Percentiles rank a stretch among this genome's conserved stretches.
Evolutionary conservation across 2,797 vertebrate species (phyloP).

Genomic region (Pitangus sulphuratus): DNA sequence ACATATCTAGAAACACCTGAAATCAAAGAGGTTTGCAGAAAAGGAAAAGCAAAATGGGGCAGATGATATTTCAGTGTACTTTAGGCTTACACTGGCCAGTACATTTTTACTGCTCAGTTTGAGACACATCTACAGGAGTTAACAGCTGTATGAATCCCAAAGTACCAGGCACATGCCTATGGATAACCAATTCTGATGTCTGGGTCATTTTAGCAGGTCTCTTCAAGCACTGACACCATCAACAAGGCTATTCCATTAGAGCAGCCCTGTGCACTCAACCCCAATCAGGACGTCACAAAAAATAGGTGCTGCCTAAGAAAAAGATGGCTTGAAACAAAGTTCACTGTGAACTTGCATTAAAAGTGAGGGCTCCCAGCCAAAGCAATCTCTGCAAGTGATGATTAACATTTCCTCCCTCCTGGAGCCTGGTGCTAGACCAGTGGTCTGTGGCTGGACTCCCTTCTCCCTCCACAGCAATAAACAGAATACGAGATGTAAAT

Average conservation of each 20-base stretch:
- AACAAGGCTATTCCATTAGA: neutral
- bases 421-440: neutral
- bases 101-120: neutral
- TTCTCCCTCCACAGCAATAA: neutral
- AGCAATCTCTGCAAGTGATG: neutral
- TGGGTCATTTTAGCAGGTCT: neutral
- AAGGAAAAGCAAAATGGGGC: neutral
- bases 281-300: neutral
- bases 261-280: neutral
- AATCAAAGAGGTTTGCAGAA: neutral
- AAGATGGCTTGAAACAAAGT: neutral
- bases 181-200: neutral
- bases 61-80: neutral
- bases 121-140: neutral
- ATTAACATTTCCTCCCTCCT: neutral
- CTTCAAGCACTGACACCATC: neutral
- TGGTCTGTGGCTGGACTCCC: neutral
- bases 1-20: neutral
- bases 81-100: neutral
- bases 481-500: no score
- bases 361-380: neutral
- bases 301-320: neutral
- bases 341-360: neutral
- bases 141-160: neutral
- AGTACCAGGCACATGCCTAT: neutral